Base-by-base conservation (phyloP, 2,113 vertebrate genomes). In the Antennarius striatus region DNA sequence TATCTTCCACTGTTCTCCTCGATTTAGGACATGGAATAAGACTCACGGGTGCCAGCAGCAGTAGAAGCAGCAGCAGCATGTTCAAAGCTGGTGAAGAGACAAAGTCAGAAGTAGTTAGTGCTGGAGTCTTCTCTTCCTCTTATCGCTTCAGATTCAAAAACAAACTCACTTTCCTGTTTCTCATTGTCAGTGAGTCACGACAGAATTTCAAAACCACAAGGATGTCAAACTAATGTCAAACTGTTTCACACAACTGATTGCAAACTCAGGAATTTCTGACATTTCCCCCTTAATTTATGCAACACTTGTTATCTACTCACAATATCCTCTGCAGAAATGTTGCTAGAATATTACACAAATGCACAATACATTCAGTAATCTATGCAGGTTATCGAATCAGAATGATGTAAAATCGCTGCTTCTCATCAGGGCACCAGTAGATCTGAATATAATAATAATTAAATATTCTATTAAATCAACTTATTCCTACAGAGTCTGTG, bases 21-120 rank as follows among this genome's bases (percentile, higher is more conserved):
- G 7, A 36, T 49, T 49, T 11, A 6, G 1, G 2, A 62, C 9
- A 32, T 39, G 2, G 17, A 50, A 15, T 53, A 6, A 13, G 43
- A 88, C 91, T 90, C 74, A 92, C 91, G 3, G 63, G 16, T 2
- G 70, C 30, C 32, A 90, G 30, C 52, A 90, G 57, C 49, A 91
- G 45, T 4, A 90, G 53, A 1, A 82, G 57, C 42, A 77, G 49
- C 22, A 88, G 61, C 68, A 82, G 40, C 86, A 86, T 89, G 52
- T 62, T 85, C n/a, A 16, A 1, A 48, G 58, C 30, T 30, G 4
- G 56, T 36, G 32, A 36, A 5, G 32, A 4, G 32, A 36, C 32
- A 4, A 22, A 22, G 32, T 36, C 32, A 36, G 32, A 36, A 36
- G 32, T 7, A 4, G 32, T 36, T 36, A 36, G 32, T 3, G 3